A percentile compares a stretch with the other conserved stretches of the same genome.
Conservation (phyloP, 2,888 invertebrate species). For the Achlya flavicornis region DNA sequence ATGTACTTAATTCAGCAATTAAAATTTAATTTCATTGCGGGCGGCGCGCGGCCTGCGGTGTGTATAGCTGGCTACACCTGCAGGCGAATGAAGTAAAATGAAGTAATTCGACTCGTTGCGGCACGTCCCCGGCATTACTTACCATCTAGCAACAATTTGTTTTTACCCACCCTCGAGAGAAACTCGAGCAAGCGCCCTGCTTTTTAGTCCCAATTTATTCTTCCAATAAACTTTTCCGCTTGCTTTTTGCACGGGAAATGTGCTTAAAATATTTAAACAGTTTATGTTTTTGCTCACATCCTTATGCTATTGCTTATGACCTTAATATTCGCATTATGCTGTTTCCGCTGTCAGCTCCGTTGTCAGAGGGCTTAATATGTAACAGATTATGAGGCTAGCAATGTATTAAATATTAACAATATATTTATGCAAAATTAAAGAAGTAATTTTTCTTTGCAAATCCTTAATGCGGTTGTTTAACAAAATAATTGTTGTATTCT, state of each 20-base stretch:
- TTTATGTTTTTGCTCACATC: conserved; percentile 66
- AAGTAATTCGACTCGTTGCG: conserved; percentile 71
- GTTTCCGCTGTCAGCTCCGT: background rate
- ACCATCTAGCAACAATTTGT: conserved; percentile 78
- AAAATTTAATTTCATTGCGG: conserved; percentile 61
- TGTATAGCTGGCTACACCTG: conserved; percentile 51
- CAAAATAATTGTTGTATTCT: background rate
- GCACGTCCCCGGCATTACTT: conserved; percentile 75
- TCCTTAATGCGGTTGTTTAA: background rate
- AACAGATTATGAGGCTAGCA: background rate
- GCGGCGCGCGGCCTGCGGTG: conserved; percentile 33
- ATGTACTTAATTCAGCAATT: conserved; percentile 58
- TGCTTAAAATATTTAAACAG: conserved; percentile 75
- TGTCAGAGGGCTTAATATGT: background rate
- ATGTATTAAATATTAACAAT: background rate
- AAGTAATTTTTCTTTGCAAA: background rate
- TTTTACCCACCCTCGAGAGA: conserved; percentile 70
- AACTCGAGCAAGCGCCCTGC: conserved; percentile 69
- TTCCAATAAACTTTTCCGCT: conserved; percentile 74
- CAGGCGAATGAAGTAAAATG: conserved; percentile 58
- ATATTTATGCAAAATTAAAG: background rate
- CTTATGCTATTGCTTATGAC: conserved; percentile 58
- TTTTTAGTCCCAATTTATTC: conserved; percentile 80
- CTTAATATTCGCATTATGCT: conserved; percentile 26
- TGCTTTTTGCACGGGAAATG: conserved; percentile 69